Evolutionary conservation across 2,888 invertebrate genomes (phyloP), one percentile per base, ranked within the genome.

Genomic region (Pelosia muscerda): DNA sequence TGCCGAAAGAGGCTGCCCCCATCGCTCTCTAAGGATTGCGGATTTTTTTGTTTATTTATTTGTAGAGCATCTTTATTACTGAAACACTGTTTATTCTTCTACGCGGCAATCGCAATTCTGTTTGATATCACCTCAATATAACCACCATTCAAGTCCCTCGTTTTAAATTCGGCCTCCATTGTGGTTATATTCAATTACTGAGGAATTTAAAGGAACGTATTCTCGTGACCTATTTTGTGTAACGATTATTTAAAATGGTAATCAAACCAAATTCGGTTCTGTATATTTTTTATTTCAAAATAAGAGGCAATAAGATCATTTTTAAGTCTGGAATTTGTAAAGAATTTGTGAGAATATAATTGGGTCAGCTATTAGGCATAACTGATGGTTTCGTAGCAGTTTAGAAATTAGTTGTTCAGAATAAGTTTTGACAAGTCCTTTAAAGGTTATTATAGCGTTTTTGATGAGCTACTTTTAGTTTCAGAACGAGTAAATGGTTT

Each of bases 21-120:
- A 80, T 79, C 78, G 76, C 61, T 72, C 61, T 72, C 75, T 72
- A 65, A 68, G 71, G 69, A 77, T 76, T 76, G 72, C 75, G 76
- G 65, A 79, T 83, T 86, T 53, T 84, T 84, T 79, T 84, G 82
- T 87, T 86, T 86, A 84, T 87, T 84, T 87, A 86, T 89, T 88
- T 87, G 78, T 78, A 77, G 83, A 86, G 83, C 77, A 81, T 82
- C 82, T 84, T 84, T 81, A 85, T 86, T 82, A 83, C 83, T 78
- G 66, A 67, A 69, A 67, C 68, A 69, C 71, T 84, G 77, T 84
- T 84, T 85, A 77, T 81, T 75, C 56, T 72, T 54, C 60, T 31
- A 62, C 72, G 76, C 66, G 61, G 64, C 67, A 66, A 72, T 78
- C 81, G 74, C 78, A 80, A 73, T 82, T 84, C 81, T 79, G 81